Evolutionary conservation across 2,113 vertebrate species (phyloP), one percentile per base, ranked within the genome.

Genomic region (Corythoichthys intestinalis): DNA sequence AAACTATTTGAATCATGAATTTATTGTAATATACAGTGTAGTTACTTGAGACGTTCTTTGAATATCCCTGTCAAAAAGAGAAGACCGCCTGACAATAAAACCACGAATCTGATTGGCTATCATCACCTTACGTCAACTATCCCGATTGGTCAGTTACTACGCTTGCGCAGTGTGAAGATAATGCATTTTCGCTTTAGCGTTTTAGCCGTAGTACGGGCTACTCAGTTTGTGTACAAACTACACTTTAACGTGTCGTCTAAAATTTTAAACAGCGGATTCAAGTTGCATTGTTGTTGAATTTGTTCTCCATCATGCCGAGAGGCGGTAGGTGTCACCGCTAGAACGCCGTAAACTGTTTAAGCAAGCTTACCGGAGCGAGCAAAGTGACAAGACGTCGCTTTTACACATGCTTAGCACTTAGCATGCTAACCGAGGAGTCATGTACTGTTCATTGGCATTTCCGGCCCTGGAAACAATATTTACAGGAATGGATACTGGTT

Each of bases 261-360:
- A 63, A 15, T 67, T 7, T 60, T 52, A 20, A 6, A 12, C 15
- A 35, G 20, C 8, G 10, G 54, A 44, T 10, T 6, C n/a, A 0
- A 15, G 39, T 53, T 34, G 5, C 58, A 12, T 6, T 17, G 20
- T 63, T 47, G 44, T 34, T 58, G n/a, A 61, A 6, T 8, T 64
- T 3, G 17, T 8, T 47, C 58, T 39, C 63, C 60, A 87, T 46
- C 49, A 93, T 93, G 92, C 92, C 92, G 34, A 86, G 92, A 67
- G 91, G 92, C 60, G 92, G 92, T 93, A 72, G 90, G 92, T 86
- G 15, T 59, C 62, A 14, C 2, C 1, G 20, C 2, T 13, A 7
- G n/a, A 9, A 2, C 41, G 47, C 9, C 53, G 15, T 44, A 12
- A 28, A 64, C 38, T 13, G 28, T 65, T 49, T 38, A 37, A 62